Evolutionary conservation across 2,797 vertebrate species (phyloP).

Genomic region (Gadopsis marmoratus): DNA sequence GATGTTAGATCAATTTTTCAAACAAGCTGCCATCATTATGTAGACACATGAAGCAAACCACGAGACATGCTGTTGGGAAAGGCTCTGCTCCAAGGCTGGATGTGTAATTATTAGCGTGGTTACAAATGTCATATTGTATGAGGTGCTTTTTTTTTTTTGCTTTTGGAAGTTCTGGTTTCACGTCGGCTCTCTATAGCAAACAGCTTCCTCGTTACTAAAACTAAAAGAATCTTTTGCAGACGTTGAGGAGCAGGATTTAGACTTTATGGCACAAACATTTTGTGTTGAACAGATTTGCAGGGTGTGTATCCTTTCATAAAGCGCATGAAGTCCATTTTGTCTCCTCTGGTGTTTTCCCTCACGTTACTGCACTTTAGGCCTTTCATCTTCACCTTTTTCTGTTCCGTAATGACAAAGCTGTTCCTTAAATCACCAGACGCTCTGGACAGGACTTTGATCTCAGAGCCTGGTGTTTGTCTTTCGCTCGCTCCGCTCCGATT

Average conservation of each 20-base stretch:
- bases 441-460: conserved; percentile 81
- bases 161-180: too few relatives aligned
- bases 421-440: conserved; percentile 46
- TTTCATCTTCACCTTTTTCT: conserved; percentile 46
- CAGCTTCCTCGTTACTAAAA: too few relatives aligned
- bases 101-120: too few relatives aligned
- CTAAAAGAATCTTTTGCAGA: not conserved
- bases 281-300: not conserved
- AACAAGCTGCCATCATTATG: too few relatives aligned
- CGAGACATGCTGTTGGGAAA: too few relatives aligned
- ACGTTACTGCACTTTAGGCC: conserved; percentile 4
- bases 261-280: not conserved
- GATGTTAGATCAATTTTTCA: too few relatives aligned
- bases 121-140: too few relatives aligned
- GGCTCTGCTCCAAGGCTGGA: too few relatives aligned
- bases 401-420: conserved; percentile 76
- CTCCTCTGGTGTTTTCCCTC: conserved; percentile 4
- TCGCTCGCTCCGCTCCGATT: conserved; percentile 66
- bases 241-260: not conserved
- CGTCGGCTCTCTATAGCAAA: too few relatives aligned
- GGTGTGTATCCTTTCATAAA: not conserved
- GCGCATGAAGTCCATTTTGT: not conserved
- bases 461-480: conserved; percentile 70
- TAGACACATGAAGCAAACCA: too few relatives aligned
- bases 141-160: too few relatives aligned